Evolutionary conservation across 2,888 invertebrate species (phyloP).

Genomic region (Drosophila mercatorum): DNA sequence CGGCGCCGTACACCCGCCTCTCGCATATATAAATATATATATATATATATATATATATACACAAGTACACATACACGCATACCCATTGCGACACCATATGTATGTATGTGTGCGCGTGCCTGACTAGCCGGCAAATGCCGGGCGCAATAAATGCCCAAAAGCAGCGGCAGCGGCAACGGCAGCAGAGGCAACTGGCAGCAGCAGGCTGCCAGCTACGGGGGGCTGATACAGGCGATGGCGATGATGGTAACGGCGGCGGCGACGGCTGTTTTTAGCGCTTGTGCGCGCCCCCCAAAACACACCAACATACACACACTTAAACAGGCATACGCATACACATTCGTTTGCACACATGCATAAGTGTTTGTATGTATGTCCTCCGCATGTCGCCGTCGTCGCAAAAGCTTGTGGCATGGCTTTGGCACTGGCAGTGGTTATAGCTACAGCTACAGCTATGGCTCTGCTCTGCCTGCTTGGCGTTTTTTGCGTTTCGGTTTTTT

Average conservation of each 20-base stretch:
- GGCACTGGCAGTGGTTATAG: constrained; percentile 54
- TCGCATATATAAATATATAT: constrained; percentile 15
- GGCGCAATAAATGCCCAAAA: constrained; percentile 68
- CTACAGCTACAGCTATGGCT: constrained; percentile 36
- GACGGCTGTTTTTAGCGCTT: constrained; percentile 77
- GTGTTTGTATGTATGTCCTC: constrained; percentile 40
- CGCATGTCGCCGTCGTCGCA: constrained; percentile 66
- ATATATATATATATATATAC: constrained; percentile 12
- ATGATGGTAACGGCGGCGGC: constrained; percentile 34
- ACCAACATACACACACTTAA: constrained; percentile 24
- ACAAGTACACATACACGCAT: not conserved
- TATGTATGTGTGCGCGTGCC: constrained; percentile 47
- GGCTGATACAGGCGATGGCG: constrained; percentile 42
- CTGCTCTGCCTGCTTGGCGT: constrained; percentile 65
- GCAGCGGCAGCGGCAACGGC: constrained; percentile 50
- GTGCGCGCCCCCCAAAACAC: constrained; percentile 69
- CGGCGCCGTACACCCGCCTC: constrained; percentile 56
- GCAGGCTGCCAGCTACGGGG: constrained; percentile 36
- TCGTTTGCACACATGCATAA: constrained; percentile 33
- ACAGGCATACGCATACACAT: constrained; percentile 29
- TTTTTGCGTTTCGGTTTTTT: constrained; percentile 76
- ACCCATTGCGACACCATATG: constrained; percentile 22
- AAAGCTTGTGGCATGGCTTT: constrained; percentile 78
- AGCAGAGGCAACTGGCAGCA: constrained; percentile 45
- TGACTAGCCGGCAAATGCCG: constrained; percentile 67